Evolutionary conservation across 2,113 vertebrate species (phyloP).

Genomic region (human): DNA sequence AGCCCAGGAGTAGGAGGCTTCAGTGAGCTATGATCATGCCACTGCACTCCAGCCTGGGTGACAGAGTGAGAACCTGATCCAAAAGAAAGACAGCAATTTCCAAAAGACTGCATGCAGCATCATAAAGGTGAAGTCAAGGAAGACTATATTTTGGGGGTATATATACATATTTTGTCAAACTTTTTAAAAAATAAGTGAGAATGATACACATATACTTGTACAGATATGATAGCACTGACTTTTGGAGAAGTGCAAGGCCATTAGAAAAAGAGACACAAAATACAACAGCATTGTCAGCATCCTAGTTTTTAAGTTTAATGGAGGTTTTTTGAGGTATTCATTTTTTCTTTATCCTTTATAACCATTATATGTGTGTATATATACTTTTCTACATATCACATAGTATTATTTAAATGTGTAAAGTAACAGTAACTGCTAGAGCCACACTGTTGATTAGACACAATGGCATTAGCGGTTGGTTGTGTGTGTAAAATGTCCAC

Average conservation of each 20-base stretch:
- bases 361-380: neutral
- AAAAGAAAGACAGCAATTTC: neutral
- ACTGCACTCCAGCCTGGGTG: too few relatives aligned
- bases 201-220: neutral
- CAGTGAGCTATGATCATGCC: too few relatives aligned
- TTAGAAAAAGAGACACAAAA: neutral
- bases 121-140: neutral
- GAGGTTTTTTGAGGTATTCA: neutral
- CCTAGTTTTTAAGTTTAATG: neutral
- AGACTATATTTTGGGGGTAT: neutral
- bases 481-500: fast-evolving
- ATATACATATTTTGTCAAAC: neutral
- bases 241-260: neutral
- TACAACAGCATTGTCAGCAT: neutral
- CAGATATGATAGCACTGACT: neutral
- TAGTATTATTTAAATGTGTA: neutral
- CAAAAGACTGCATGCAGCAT: neutral
- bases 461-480: fast-evolving
- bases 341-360: neutral
- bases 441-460: neutral
- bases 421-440: neutral
- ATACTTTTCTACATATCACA: neutral
- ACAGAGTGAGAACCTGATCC: too few relatives aligned
- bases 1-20: too few relatives aligned
- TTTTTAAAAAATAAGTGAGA: neutral